Conservation (phyloP, 2,113 vertebrate species). For the Nanger granti region DNA sequence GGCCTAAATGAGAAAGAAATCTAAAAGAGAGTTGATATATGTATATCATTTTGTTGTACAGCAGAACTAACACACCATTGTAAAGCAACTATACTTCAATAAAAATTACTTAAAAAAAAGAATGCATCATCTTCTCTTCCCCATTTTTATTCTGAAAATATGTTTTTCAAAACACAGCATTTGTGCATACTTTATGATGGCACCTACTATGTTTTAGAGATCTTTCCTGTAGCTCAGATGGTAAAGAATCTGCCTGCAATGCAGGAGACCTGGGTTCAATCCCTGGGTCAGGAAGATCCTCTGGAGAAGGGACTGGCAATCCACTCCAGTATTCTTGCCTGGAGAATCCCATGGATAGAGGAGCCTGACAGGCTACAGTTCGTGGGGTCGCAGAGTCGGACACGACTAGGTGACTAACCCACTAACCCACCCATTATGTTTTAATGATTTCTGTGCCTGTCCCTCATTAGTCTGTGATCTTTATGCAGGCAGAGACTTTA, state of each 20-base stretch:
- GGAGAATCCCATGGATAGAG: no score
- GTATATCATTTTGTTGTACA: background rate
- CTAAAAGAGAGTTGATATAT: background rate
- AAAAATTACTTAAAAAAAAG: background rate
- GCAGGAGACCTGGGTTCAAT: no score
- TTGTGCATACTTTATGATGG: background rate
- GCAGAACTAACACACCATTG: background rate
- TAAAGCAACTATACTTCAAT: background rate
- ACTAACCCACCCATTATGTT: background rate
- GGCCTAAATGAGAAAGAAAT: background rate
- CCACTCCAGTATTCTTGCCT: no score
- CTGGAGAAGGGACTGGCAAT: no score
- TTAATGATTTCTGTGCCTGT: background rate
- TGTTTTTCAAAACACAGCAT: background rate
- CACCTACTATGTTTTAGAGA: background rate
- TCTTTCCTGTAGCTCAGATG: no score
- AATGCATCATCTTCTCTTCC: background rate
- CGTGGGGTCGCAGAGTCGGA: no score
- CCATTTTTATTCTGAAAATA: conserved; percentile 10
- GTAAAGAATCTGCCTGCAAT: no score
- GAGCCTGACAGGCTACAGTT: no score
- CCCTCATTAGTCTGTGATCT: background rate
- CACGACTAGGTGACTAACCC: no score
- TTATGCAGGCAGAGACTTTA: conserved; percentile 10
- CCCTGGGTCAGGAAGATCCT: no score